These are phyloP conservation scores for Brachionus plicatilis DNA, from an alignment of 1,140 invertebrate species.

Conservation along the genomic window DNA sequence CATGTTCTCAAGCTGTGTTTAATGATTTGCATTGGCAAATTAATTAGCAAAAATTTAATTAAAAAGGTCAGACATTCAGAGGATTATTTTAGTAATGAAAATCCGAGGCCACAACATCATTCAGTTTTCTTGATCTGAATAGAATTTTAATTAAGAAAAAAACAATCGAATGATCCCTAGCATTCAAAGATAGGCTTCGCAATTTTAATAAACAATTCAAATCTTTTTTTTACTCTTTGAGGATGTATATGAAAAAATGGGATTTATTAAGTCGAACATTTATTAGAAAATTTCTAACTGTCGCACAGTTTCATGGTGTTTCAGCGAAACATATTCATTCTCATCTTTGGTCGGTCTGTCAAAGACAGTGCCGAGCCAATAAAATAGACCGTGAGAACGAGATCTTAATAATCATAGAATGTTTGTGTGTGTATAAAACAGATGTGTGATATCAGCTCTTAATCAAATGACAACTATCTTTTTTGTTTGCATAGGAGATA, in stretches of 20 bases:
- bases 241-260: too few relatives aligned
- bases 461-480: slow-evolving; percentile 8
- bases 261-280: too few relatives aligned
- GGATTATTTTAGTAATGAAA: too few relatives aligned
- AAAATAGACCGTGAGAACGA: not conserved
- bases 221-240: too few relatives aligned
- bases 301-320: not conserved
- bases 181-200: too few relatives aligned
- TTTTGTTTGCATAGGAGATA: not conserved
- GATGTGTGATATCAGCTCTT: slow-evolving; percentile 8
- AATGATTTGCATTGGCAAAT: not conserved
- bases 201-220: too few relatives aligned
- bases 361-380: not conserved
- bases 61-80: not conserved
- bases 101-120: too few relatives aligned
- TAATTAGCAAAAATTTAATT: not conserved
- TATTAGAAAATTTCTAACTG: too few relatives aligned
- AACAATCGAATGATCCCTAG: too few relatives aligned
- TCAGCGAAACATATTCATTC: not conserved
- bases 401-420: not conserved
- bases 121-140: too few relatives aligned
- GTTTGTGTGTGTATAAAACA: not conserved
- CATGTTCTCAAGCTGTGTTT: not conserved
- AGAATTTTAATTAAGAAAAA: too few relatives aligned
- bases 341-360: not conserved